Percentiles rank a stretch among this genome's conserved stretches.
Evolutionary conservation across 2,113 vertebrate species (phyloP).

Genomic region (Sakesphorus luctuosus): DNA sequence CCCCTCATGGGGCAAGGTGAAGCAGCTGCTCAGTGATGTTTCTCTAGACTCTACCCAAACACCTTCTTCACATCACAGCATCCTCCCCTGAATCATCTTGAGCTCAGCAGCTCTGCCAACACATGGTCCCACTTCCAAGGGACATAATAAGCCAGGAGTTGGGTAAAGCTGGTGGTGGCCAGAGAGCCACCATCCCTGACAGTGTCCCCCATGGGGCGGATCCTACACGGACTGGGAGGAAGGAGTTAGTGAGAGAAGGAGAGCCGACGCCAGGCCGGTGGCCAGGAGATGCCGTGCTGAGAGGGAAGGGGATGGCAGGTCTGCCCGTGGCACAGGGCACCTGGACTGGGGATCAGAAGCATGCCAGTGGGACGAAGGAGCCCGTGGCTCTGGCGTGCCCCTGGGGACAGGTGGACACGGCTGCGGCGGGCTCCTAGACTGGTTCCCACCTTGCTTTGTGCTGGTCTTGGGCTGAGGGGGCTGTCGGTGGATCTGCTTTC

Average conservation of each 20-base stretch:
- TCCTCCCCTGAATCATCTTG: background rate
- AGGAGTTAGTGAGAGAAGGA: constrained; percentile 53
- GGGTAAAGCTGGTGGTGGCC: background rate
- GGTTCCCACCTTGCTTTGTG: constrained; percentile 92
- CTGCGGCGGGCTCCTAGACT: constrained; percentile 69
- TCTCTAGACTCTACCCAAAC: background rate
- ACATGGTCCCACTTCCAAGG: background rate
- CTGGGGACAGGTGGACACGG: constrained; percentile 22
- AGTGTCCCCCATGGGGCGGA: background rate
- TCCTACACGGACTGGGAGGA: background rate
- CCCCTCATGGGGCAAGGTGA: rapidly evolving
- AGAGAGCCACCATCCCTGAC: background rate
- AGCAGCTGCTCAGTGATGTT: background rate
- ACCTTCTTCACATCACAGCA: background rate
- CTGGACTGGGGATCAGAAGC: background rate
- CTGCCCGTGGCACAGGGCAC: background rate
- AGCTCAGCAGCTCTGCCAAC: background rate
- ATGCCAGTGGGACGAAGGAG: constrained; percentile 56
- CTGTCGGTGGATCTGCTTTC: constrained; percentile 89
- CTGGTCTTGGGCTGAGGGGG: constrained; percentile 83
- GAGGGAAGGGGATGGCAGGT: background rate
- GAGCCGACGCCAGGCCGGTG: constrained; percentile 19
- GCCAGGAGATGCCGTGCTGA: background rate
- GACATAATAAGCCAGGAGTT: background rate
- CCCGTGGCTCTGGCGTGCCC: background rate